Evolutionary conservation across 2,797 vertebrate species (phyloP).

Genomic region (Scolopax bukidnonensis): DNA sequence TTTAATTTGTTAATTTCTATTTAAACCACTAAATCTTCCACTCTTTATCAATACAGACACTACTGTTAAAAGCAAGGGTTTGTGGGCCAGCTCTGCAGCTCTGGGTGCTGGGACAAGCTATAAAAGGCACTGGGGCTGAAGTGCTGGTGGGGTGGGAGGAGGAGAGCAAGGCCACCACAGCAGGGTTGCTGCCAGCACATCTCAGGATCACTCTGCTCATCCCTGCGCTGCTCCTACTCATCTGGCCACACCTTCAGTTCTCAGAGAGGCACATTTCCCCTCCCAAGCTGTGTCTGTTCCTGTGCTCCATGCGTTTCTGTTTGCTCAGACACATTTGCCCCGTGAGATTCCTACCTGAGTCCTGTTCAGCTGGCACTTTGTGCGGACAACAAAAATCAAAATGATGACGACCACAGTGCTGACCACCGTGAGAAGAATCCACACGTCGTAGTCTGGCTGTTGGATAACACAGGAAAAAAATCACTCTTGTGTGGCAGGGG

Average conservation of each 20-base stretch:
- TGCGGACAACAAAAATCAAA: constrained; percentile 89
- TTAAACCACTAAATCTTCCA: background rate
- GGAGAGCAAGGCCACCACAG: background rate
- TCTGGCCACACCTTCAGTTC: background rate
- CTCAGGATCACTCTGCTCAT: background rate
- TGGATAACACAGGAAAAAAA: background rate
- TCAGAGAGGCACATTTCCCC: background rate
- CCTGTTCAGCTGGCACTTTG: constrained; percentile 89
- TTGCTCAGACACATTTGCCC: background rate
- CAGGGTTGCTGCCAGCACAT: background rate
- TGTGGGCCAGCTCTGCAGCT: background rate
- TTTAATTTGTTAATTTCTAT: background rate
- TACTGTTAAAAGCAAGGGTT: background rate
- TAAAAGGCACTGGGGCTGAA: background rate
- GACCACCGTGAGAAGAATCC: constrained; percentile 93
- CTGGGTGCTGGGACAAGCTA: background rate
- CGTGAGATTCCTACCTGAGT: constrained; percentile 82
- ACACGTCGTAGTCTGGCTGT: constrained; percentile 92
- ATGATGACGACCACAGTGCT: constrained; percentile 88
- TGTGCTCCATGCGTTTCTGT: background rate
- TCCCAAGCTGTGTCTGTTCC: background rate
- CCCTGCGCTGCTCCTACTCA: background rate
- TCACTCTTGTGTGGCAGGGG: background rate
- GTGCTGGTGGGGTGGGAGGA: background rate
- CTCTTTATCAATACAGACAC: background rate